Percentiles rank a stretch among this genome's conserved stretches.
These are phyloP conservation scores for Cataglyphis rosenhaueri DNA, from an alignment of 2,888 invertebrate species.

Conservation along the genomic window DNA sequence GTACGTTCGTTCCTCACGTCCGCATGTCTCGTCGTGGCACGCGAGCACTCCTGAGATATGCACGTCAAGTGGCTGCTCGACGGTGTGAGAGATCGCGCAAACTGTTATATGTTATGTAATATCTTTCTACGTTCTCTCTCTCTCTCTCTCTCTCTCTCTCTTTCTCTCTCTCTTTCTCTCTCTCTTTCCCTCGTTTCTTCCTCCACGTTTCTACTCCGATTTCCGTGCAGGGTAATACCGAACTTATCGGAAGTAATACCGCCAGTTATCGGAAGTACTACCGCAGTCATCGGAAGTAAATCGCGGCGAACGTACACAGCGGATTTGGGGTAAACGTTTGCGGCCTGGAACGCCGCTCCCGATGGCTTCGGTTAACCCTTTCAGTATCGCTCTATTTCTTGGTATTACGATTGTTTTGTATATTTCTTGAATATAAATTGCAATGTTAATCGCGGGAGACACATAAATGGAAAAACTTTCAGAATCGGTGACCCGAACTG, in stretches of 20 bases:
- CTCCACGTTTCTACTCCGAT: neutral
- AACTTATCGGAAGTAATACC: conserved; percentile 43
- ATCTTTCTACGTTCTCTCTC: conserved; percentile 59
- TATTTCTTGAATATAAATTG: conserved; percentile 1
- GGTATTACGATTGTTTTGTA: neutral
- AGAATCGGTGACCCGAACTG: neutral
- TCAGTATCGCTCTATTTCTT: neutral
- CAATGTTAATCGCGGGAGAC: neutral
- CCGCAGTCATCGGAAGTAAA: conserved; percentile 37
- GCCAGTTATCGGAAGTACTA: conserved; percentile 33
- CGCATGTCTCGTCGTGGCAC: conserved; percentile 48
- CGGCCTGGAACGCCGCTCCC: neutral
- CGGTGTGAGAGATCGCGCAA: conserved; percentile 21
- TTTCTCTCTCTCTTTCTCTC: conserved; percentile 43
- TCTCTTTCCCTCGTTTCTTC: no score
- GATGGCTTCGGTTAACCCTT: conserved; percentile 7
- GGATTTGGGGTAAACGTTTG: conserved; percentile 27
- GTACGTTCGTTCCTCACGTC: conserved; percentile 28
- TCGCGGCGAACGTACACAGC: conserved; percentile 1
- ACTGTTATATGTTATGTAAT: conserved; percentile 53
- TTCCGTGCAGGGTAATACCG: conserved; percentile 17
- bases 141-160: conserved; percentile 48
- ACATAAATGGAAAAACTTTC: neutral
- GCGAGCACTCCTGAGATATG: conserved; percentile 60
- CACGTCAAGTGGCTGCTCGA: conserved; percentile 39